Evolutionary conservation across 2,797 vertebrate genomes (phyloP), one percentile per base, ranked within the genome.

Genomic region (Rachycentron canadum): DNA sequence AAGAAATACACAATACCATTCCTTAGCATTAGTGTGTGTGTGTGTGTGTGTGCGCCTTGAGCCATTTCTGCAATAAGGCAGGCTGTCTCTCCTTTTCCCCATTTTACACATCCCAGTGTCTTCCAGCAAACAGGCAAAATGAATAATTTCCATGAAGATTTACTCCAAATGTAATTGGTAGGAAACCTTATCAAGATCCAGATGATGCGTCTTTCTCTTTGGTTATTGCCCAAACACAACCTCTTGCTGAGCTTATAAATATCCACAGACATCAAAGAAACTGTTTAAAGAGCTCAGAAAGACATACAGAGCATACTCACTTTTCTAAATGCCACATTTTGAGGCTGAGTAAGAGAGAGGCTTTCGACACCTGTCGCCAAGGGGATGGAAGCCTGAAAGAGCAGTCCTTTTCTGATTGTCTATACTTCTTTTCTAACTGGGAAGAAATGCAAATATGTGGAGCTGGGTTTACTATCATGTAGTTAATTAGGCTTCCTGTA

Each of bases 111-210:
- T 59, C 59, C 49, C 7, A 34, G 16, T 83, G 74, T 81, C 82
- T 87, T 63, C 63, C 68, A 83, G 86, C 70, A 79, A 86, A 75
- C 73, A 77, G 55, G 45, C 60, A 60, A 79, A 69, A 80, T 65
- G 1, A 71, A 52, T 76, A 43, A 85, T 87, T 85, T 74, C 47
- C 76, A 78, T 78, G 56, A 85, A 89, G 78, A 81, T 82, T 88
- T 69, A 72, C 77, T 76, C 73, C 73, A 83, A 79, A 78, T 86
- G 74, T 91, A 90, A 92, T 88, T 92, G 87, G 80, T 61, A 64
- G 79, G 73, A 84, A 90, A 91, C 57, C 86, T 82, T 90, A 88
- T 89, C 84, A 91, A 85, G 89, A 92, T 86, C 84, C 76, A 57
- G 73, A 84, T 80, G 84, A 89, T 92, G 77, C n/a, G 73, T 84